Conservation (phyloP, 2,113 vertebrate genomes). For the Ceyx melanurus region DNA sequence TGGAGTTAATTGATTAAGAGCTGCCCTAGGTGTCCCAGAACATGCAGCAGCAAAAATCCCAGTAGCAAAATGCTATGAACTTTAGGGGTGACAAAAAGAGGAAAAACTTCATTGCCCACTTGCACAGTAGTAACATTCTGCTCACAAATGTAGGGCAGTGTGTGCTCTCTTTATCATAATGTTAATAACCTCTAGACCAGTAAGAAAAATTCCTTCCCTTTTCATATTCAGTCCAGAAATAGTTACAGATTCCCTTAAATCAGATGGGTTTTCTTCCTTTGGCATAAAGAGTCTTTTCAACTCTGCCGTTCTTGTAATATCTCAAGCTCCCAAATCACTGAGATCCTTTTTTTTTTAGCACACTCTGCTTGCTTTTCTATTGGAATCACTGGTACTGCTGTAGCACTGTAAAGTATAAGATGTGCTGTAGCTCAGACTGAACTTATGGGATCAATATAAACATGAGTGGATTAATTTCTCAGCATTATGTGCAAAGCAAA, state of each 20-base stretch:
- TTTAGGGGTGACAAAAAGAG: neutral
- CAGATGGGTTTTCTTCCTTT: neutral
- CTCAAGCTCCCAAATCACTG: neutral
- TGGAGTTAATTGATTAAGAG: neutral
- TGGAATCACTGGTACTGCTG: neutral
- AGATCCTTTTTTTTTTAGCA: neutral
- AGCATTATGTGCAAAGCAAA: neutral
- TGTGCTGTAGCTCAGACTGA: neutral
- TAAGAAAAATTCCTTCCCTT: neutral
- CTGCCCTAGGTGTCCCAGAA: neutral
- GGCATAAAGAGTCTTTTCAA: neutral
- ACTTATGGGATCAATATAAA: neutral
- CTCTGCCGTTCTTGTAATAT: neutral
- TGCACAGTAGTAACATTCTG: neutral
- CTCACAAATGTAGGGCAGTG: neutral
- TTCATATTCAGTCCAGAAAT: neutral
- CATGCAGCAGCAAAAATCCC: no score
- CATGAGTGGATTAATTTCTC: neutral
- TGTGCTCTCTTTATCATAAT: neutral
- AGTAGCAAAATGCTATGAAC: neutral
- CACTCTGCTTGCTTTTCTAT: neutral
- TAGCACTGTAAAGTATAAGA: neutral
- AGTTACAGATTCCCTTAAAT: neutral
- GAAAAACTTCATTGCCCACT: neutral
- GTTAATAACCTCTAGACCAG: neutral